Evolutionary conservation across 2,113 vertebrate genomes (phyloP), one percentile per base, ranked within the genome.

Genomic region (Myotis davidii): DNA sequence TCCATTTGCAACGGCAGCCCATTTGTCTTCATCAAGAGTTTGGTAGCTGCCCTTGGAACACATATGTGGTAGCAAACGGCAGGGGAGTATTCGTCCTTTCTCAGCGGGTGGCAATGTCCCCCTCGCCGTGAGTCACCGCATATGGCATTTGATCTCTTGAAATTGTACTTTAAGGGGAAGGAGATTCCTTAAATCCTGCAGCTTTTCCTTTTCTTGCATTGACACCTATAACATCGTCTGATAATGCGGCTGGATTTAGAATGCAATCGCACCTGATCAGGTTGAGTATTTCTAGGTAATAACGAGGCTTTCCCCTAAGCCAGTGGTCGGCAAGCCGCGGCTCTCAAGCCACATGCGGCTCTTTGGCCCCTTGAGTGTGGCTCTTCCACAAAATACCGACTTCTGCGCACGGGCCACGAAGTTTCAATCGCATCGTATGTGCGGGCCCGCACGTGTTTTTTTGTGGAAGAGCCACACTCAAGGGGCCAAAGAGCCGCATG

Each of bases 221-320:
- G 37, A 89, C 7, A 50, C 50, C 74, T 89, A 13, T 61, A 59
- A 56, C 6, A 74, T 70, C 9, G n/a, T 83, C 39, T 12, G 50
- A 32, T 92, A 65, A 92, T 90, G 14, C 37, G 81, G 23, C 34
- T 73, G n/a, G 88, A 61, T 90, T 93, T 69, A 87, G n/a, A 92
- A 94, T 42, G 61, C 45, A 81, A 54, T 88, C 85, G 52, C 27
- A 37, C 67, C 67, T 61, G 82, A 50, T 89, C 17, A 27, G 25
- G 48, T 32, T 48, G 89, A 82, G n/a, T 85, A 65, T 85, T 93
- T 88, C 72, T 90, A 81, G 94, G 74, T 39, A 81, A 93, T 45
- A 6, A 74, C n/a, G 45, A 82, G 85, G 23, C 11, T 85, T 90
- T 12, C 59, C 77, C 59, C 34, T 67, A 90, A 78, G 65, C 67